Conservation (phyloP, 2,888 invertebrate species). For the Troides oblongomaculatus region DNA sequence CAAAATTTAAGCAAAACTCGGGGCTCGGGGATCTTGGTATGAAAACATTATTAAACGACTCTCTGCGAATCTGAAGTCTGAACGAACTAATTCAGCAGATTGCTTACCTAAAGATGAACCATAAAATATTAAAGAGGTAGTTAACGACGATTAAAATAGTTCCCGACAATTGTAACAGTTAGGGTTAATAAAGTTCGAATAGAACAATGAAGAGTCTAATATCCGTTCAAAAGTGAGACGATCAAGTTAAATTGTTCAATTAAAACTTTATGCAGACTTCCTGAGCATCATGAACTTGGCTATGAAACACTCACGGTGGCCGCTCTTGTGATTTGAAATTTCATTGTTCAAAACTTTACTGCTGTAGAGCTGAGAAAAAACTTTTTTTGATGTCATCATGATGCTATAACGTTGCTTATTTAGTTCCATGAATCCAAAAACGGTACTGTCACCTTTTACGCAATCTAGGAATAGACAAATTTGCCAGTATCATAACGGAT, state of each 20-base stretch:
- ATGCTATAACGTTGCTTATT: no score
- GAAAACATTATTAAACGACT: no score
- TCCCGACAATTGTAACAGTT: constrained; percentile 36
- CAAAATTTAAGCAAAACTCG: no score
- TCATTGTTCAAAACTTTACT: background rate
- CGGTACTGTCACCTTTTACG: no score
- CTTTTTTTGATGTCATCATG: background rate
- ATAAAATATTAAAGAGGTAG: background rate
- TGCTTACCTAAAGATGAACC: no score
- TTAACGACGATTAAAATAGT: constrained; percentile 8
- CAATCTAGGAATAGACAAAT: no score
- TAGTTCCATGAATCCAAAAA: no score
- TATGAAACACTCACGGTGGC: background rate
- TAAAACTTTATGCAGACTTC: constrained; percentile 54
- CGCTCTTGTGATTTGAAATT: background rate
- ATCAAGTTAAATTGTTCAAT: constrained; percentile 74
- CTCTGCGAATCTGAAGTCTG: no score
- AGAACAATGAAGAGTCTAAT: constrained; percentile 43
- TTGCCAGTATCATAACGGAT: no score
- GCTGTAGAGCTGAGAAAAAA: background rate
- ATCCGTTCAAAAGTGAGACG: constrained; percentile 48
- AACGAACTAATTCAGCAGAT: no score
- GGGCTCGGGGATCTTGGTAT: no score
- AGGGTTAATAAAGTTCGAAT: constrained; percentile 34
- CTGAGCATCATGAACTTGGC: background rate